Percentiles rank a stretch among this genome's conserved stretches.
Conservation (phyloP, 2,888 invertebrate species). For the Tillus elongatus region DNA sequence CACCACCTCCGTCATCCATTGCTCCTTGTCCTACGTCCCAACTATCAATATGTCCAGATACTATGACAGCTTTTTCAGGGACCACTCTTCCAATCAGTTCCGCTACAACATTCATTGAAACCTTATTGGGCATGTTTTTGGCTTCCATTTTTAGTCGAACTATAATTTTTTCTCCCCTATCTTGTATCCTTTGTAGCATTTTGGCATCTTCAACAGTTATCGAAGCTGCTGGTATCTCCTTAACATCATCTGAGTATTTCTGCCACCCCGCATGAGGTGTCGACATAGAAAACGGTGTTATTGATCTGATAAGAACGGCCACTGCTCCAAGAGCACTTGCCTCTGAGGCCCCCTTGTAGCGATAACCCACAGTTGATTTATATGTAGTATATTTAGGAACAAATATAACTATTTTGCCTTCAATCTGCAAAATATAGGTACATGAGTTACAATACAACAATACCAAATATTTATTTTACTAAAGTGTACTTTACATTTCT, state of each 20-base stretch:
- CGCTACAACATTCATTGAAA: constrained; percentile 64
- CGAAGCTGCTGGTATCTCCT: constrained; percentile 62
- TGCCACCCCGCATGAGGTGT: constrained; percentile 71
- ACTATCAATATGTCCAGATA: constrained; percentile 78
- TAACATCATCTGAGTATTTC: constrained; percentile 48
- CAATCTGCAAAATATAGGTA: no score
- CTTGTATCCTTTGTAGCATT: constrained; percentile 51
- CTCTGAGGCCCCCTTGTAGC: constrained; percentile 54
- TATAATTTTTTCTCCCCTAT: constrained; percentile 37
- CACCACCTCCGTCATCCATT: constrained; percentile 79
- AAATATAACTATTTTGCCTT: constrained; percentile 70
- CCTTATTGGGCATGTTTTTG: constrained; percentile 45
- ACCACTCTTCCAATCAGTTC: constrained; percentile 51
- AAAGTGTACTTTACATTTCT: no score
- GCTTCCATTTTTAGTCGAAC: constrained; percentile 60
- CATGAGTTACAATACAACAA: no score
- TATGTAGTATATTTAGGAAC: constrained; percentile 60
- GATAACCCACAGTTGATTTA: constrained; percentile 55
- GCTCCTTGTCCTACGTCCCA: constrained; percentile 85
- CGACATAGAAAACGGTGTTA: constrained; percentile 67
- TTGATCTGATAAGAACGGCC: constrained; percentile 63
- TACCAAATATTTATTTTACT: no score
- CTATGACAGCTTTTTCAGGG: constrained; percentile 55
- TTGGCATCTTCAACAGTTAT: constrained; percentile 73
- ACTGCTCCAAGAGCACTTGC: constrained; percentile 68